These are phyloP conservation scores for Sinohyriopsis cumingii DNA, from an alignment of 2,888 invertebrate genomes.

Conservation along the genomic window DNA sequence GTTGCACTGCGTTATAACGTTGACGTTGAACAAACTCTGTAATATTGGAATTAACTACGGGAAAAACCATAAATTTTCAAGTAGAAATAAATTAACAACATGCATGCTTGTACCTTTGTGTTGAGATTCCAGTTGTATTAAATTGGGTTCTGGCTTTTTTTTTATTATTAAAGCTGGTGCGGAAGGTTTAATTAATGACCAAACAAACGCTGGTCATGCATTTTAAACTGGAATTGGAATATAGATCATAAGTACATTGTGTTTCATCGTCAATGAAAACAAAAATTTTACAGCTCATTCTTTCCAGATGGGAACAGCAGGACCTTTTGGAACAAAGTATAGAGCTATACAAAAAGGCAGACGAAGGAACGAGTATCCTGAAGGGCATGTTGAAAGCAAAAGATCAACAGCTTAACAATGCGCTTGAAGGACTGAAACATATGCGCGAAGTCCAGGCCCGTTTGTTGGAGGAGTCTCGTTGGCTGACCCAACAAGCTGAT, in stretches of 20 bases:
- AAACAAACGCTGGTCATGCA: not conserved
- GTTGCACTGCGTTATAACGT: too few relatives aligned
- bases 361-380: conserved; percentile 44
- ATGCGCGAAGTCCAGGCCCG: conserved; percentile 27
- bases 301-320: conserved; percentile 32
- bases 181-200: too few relatives aligned
- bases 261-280: not conserved
- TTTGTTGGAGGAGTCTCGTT: conserved; percentile 25
- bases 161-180: too few relatives aligned
- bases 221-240: too few relatives aligned
- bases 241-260: not conserved
- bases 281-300: not conserved
- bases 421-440: conserved; percentile 31
- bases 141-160: too few relatives aligned
- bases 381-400: conserved; percentile 44
- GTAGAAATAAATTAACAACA: too few relatives aligned
- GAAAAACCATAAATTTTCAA: too few relatives aligned
- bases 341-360: conserved; percentile 52
- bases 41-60: too few relatives aligned
- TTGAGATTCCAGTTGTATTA: too few relatives aligned
- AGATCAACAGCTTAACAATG: conserved; percentile 45
- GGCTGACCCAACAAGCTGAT: conserved; percentile 33
- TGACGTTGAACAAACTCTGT: too few relatives aligned
- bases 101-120: too few relatives aligned
- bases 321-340: conserved; percentile 32